Evolutionary conservation across 2,888 invertebrate genomes (phyloP).

Genomic region (Sipunculus nudus): DNA sequence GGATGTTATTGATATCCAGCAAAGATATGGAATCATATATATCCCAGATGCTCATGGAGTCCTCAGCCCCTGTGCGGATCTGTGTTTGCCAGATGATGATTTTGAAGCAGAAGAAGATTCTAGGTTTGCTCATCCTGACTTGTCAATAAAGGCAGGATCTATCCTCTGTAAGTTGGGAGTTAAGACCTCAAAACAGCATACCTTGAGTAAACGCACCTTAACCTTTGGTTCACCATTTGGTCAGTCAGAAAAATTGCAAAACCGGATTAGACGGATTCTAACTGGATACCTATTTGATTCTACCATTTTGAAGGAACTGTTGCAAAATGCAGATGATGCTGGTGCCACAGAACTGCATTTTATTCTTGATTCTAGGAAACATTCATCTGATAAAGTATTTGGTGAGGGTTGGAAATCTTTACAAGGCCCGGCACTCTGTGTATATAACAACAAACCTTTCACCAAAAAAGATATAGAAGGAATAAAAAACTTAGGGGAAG

Average conservation of each 20-base stretch:
- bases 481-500: slow-evolving; percentile 56
- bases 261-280: slow-evolving; percentile 48
- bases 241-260: slow-evolving; percentile 52
- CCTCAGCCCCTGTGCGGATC: slow-evolving; percentile 34
- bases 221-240: slow-evolving; percentile 48
- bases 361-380: slow-evolving; percentile 46
- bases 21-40: slow-evolving; percentile 31
- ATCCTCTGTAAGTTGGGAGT: slow-evolving; percentile 42
- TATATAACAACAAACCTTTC: slow-evolving; percentile 58
- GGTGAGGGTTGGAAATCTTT: slow-evolving; percentile 42
- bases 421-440: slow-evolving; percentile 62
- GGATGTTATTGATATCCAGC: slow-evolving; percentile 11
- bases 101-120: no score
- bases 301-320: slow-evolving; percentile 57
- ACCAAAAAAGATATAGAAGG: slow-evolving; percentile 51
- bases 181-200: slow-evolving; percentile 31
- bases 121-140: slow-evolving; percentile 29
- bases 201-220: slow-evolving; percentile 27
- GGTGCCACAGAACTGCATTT: slow-evolving; percentile 55
- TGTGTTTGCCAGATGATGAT: slow-evolving; percentile 48
- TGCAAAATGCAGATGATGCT: slow-evolving; percentile 44
- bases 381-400: slow-evolving; percentile 42
- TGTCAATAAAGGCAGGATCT: slow-evolving; percentile 42
- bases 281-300: slow-evolving; percentile 49
- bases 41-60: slow-evolving; percentile 45